phyloP scores from a whole-genome alignment of 2,888 invertebrate species.

The Heliconius cydno region DNA sequence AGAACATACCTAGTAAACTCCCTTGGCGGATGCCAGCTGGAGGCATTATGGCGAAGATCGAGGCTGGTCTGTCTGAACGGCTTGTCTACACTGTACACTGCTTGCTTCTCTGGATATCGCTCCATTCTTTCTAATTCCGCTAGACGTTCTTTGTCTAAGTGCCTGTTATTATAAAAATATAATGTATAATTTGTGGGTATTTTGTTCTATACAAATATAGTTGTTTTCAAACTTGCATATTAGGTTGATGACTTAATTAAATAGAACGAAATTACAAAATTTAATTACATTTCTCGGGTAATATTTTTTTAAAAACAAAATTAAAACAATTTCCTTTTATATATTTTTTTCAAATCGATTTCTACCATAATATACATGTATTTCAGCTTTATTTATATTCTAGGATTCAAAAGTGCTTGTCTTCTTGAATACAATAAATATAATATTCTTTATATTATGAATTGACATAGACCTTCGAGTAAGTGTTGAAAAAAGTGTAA shows the following conservation, averaged over 20 bases:
- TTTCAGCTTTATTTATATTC: too few species aligned
- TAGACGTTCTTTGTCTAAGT: constrained; percentile 77
- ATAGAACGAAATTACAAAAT: background rate
- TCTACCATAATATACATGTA: too few species aligned
- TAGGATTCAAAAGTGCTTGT: too few species aligned
- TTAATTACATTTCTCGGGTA: too few species aligned
- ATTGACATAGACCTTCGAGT: too few species aligned
- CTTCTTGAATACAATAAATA: too few species aligned
- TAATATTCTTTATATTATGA: too few species aligned
- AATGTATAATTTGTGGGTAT: background rate
- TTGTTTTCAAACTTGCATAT: background rate
- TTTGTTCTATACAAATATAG: background rate
- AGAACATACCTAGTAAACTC: constrained; percentile 75
- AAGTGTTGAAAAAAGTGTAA: too few species aligned
- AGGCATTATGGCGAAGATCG: constrained; percentile 72
- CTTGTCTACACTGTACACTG: constrained; percentile 80
- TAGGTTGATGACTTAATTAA: background rate
- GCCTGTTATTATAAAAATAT: constrained; percentile 55
- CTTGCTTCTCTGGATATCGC: constrained; percentile 79
- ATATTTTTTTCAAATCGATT: too few species aligned
- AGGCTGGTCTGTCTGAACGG: constrained; percentile 80
- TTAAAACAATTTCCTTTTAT: too few species aligned
- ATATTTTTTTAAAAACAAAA: too few species aligned
- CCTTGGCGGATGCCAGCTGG: constrained; percentile 77
- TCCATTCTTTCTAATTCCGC: constrained; percentile 78